A percentile compares a stretch with the other conserved stretches of the same genome.
phyloP scores from a whole-genome alignment of 2,797 vertebrate genomes.

The Anguilla megastoma region DNA sequence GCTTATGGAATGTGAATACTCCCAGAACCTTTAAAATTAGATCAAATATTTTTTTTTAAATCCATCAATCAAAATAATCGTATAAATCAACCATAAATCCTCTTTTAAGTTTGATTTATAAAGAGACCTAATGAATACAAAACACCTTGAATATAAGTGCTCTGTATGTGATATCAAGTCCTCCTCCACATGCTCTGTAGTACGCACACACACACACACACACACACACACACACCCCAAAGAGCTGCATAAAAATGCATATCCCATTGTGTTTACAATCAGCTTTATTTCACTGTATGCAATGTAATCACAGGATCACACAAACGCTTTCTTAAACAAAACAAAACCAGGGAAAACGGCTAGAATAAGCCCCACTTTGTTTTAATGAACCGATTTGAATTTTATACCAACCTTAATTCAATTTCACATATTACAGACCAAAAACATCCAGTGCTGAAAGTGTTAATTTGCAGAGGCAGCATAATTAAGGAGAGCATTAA shows the following conservation, averaged over 20 bases:
- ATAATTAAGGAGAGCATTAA: constrained; percentile 85
- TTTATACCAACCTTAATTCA: constrained; percentile 40
- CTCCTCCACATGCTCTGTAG: background rate
- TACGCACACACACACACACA: constrained; percentile 5
- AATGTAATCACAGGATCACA: constrained; percentile 43
- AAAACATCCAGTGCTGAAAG: constrained; percentile 49
- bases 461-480: constrained; percentile 78
- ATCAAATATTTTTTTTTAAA: background rate
- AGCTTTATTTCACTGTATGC: constrained; percentile 39
- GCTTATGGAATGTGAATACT: background rate
- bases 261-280: constrained; percentile 41
- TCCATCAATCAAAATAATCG: background rate
- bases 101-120: background rate
- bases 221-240: constrained; percentile 28
- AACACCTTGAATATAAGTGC: background rate
- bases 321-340: constrained; percentile 30
- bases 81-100: background rate
- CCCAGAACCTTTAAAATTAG: background rate
- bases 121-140: background rate
- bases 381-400: constrained; percentile 42
- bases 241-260: constrained; percentile 33
- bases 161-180: background rate
- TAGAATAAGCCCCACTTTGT: constrained; percentile 36
- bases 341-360: constrained; percentile 33
- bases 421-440: constrained; percentile 34